Evolutionary conservation across 2,888 invertebrate species (phyloP).

Genomic region (Melipona beecheii): DNA sequence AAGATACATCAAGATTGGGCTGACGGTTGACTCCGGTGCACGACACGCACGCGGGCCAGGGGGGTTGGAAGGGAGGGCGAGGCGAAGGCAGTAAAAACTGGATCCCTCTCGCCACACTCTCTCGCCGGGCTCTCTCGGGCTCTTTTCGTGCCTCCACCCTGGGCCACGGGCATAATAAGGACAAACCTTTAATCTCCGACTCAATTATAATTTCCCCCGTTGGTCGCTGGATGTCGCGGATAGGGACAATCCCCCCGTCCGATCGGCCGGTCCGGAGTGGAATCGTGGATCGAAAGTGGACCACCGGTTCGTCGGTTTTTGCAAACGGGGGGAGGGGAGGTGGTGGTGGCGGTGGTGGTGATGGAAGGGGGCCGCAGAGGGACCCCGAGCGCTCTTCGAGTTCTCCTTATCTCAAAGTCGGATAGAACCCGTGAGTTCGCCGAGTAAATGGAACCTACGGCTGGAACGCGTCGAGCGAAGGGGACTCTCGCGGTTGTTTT

Average conservation of each 20-base stretch:
- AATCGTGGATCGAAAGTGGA: constrained; percentile 74
- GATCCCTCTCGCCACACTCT: constrained; percentile 74
- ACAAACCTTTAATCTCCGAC: constrained; percentile 80
- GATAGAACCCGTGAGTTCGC: constrained; percentile 42
- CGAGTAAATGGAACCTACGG: constrained; percentile 25
- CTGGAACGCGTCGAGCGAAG: background rate
- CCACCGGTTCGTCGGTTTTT: constrained; percentile 73
- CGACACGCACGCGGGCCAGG: constrained; percentile 56
- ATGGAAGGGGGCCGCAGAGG: too few relatives aligned
- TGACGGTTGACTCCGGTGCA: constrained; percentile 79
- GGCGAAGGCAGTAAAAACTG: constrained; percentile 79
- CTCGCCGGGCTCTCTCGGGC: constrained; percentile 35
- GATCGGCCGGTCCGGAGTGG: constrained; percentile 29
- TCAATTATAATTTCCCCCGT: constrained; percentile 80
- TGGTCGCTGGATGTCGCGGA: constrained; percentile 61
- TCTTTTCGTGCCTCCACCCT: constrained; percentile 71
- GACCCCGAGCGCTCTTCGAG: background rate
- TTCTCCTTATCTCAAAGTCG: constrained; percentile 44
- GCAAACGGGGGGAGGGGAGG: background rate
- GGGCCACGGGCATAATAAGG: constrained; percentile 77
- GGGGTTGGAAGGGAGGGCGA: background rate
- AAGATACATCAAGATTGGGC: constrained; percentile 83
- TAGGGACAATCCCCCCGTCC: constrained; percentile 22
- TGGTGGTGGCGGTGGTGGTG: too few relatives aligned
- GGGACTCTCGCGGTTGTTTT: constrained; percentile 1